A percentile compares a stretch with the other conserved stretches of the same genome.
Conservation (phyloP, 2,888 invertebrate genomes). For the Craniophora ligustri region DNA sequence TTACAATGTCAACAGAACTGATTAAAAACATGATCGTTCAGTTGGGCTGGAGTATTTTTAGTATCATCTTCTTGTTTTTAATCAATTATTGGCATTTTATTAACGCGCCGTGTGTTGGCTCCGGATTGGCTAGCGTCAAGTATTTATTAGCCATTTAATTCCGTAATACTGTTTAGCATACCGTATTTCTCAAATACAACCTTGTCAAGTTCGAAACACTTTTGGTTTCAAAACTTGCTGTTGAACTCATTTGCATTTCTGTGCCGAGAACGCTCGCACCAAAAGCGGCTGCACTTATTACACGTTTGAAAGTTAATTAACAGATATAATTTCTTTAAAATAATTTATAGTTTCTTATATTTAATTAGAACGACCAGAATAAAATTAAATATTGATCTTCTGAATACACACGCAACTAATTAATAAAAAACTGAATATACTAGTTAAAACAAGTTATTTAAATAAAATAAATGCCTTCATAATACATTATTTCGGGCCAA, state of each 20-base stretch:
- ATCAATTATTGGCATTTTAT: slow-evolving; percentile 5
- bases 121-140: slow-evolving; percentile 27
- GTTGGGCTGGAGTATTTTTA: background rate
- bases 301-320: slow-evolving; percentile 24
- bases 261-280: slow-evolving; percentile 9
- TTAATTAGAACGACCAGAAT: background rate
- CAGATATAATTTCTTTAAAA: slow-evolving; percentile 20
- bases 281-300: slow-evolving; percentile 7
- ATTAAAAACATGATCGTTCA: slow-evolving; percentile 2
- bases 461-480: slow-evolving; percentile 24
- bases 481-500: slow-evolving; percentile 16
- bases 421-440: slow-evolving; percentile 1
- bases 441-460: slow-evolving; percentile 42
- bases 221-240: slow-evolving; percentile 24
- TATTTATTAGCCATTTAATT: slow-evolving; percentile 26
- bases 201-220: slow-evolving; percentile 10
- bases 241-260: slow-evolving; percentile 31
- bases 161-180: slow-evolving; percentile 24
- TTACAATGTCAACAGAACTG: slow-evolving; percentile 23
- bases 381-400: background rate
- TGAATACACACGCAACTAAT: background rate
- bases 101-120: slow-evolving; percentile 18
- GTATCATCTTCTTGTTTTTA: slow-evolving; percentile 5
- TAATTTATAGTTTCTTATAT: slow-evolving; percentile 26
- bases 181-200: slow-evolving; percentile 20